phyloP scores from a whole-genome alignment of 1,140 invertebrate species.

The Drosophila melanogaster region Release_6_plus_ISO1_MT NT_033779.5:1816001-1816500 shows the following conservation, averaged over 20 bases:
- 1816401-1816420: not conserved
- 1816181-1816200: slow-evolving; percentile 34
- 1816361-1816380: slow-evolving; percentile 22
- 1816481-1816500: slow-evolving; percentile 27
- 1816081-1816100: not conserved
- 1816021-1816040: slow-evolving; percentile 9
- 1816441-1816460: slow-evolving; percentile 4
- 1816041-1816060: not conserved
- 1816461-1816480: not conserved
- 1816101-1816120: not conserved
- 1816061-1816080: not conserved
- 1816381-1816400: slow-evolving; percentile 10
- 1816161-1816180: slow-evolving; percentile 6
- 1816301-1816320: not conserved
- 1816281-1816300: not conserved
- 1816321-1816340: not conserved
- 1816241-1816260: slow-evolving; percentile 40
- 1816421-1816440: slow-evolving; percentile 10
- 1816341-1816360: not conserved
- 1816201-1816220: slow-evolving; percentile 41
- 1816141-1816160: not conserved
- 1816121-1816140: not conserved
- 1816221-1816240: slow-evolving; percentile 9
- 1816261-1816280: slow-evolving; percentile 12
- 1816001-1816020: slow-evolving; percentile 10